Percentiles rank a stretch among this genome's conserved stretches.
Evolutionary conservation across 2,113 vertebrate genomes (phyloP).

Genomic region (Strigops habroptila): DNA sequence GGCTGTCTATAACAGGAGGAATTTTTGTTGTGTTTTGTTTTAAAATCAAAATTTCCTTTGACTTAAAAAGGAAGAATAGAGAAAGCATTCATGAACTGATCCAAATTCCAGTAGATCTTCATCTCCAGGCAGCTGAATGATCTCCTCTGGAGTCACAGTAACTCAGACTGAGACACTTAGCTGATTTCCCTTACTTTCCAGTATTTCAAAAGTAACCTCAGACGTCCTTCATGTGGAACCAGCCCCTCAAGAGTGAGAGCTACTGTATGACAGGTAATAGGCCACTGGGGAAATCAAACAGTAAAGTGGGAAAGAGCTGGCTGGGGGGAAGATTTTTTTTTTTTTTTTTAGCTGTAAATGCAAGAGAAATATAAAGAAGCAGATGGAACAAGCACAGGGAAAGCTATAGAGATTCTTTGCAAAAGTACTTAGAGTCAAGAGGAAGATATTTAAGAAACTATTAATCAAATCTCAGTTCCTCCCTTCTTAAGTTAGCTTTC

Average conservation of each 20-base stretch:
- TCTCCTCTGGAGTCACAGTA: neutral
- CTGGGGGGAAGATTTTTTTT: accelerated
- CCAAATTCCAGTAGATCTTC: neutral
- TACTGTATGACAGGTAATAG: neutral
- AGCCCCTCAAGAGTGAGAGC: neutral
- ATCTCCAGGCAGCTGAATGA: neutral
- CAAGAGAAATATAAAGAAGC: neutral
- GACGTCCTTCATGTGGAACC: neutral
- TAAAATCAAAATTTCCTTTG: neutral
- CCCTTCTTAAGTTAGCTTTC: neutral
- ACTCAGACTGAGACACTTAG: neutral
- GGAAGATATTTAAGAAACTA: neutral
- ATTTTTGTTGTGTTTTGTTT: neutral
- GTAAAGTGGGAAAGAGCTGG: neutral
- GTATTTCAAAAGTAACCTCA: neutral
- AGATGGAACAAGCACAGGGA: accelerated
- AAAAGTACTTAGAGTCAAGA: neutral
- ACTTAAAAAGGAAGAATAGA: neutral
- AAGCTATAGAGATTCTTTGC: neutral
- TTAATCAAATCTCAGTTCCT: neutral
- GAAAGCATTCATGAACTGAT: neutral
- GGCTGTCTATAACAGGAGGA: neutral
- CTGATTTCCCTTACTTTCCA: neutral
- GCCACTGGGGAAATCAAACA: neutral
- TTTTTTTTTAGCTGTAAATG: neutral